These are phyloP conservation scores for Geotrupes spiniger DNA, from an alignment of 2,888 invertebrate genomes.

Conservation along the genomic window DNA sequence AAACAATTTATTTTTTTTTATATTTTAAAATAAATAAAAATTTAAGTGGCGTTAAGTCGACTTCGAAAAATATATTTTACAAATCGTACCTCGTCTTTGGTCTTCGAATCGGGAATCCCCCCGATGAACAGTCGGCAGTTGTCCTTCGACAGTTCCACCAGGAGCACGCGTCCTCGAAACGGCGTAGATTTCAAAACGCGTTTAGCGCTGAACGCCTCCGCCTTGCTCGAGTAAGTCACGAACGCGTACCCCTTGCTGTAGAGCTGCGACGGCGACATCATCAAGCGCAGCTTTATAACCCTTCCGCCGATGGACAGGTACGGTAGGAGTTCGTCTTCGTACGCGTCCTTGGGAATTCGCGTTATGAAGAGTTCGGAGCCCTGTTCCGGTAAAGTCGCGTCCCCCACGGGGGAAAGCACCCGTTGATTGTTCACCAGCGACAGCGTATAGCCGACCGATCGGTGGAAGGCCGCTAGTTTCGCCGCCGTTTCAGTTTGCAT, in stretches of 20 bases:
- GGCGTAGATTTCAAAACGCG: conserved; percentile 61
- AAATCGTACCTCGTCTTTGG: conserved; percentile 55
- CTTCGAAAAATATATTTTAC: too few species aligned
- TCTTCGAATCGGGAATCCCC: conserved; percentile 51
- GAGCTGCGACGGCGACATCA: conserved; percentile 75
- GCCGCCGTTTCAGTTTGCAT: too few species aligned
- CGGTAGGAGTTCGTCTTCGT: conserved; percentile 76
- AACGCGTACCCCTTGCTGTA: conserved; percentile 79
- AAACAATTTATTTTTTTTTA: too few species aligned
- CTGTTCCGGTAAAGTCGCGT: conserved; percentile 44
- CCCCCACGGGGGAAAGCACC: not conserved
- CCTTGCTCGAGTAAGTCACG: conserved; percentile 59
- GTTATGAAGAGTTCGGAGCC: conserved; percentile 80
- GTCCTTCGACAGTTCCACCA: conserved; percentile 76
- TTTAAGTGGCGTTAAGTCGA: too few species aligned
- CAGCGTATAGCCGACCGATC: too few species aligned
- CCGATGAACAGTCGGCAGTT: conserved; percentile 61
- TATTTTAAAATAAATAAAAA: too few species aligned
- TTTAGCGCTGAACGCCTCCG: conserved; percentile 65
- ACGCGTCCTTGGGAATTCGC: conserved; percentile 72
- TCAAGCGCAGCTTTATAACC: conserved; percentile 73
- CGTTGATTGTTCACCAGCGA: not conserved
- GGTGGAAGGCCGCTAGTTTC: too few species aligned
- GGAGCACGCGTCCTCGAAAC: conserved; percentile 67
- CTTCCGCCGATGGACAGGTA: conserved; percentile 64